phyloP scores from a whole-genome alignment of 1,140 invertebrate genomes.

The Leptinotarsa defecta region DNA sequence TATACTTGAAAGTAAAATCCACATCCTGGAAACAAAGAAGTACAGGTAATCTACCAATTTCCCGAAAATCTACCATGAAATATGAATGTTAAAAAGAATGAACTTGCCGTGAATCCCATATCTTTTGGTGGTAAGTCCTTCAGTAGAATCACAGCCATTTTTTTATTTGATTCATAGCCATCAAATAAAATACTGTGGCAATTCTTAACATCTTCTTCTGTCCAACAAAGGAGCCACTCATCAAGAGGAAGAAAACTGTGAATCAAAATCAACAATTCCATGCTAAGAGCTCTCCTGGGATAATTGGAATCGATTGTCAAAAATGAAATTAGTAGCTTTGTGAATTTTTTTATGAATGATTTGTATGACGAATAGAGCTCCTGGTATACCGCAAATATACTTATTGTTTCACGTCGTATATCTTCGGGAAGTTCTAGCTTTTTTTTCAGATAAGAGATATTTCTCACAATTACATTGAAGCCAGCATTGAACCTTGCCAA shows the following conservation, averaged over 20 bases:
- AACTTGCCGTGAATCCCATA: constrained; percentile 43
- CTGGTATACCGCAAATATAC: constrained; percentile 32
- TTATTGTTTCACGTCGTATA: not conserved
- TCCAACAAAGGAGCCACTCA: constrained; percentile 41
- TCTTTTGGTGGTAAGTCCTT: constrained; percentile 39
- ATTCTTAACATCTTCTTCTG: constrained; percentile 44
- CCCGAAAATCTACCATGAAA: no score
- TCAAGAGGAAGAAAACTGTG: constrained; percentile 28
- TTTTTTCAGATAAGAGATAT: constrained; percentile 32
- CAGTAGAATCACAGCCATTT: constrained; percentile 42
- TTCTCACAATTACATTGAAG: constrained; percentile 37
- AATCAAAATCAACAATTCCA: constrained; percentile 41
- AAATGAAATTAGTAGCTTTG: constrained; percentile 34
- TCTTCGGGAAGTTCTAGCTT: constrained; percentile 12
- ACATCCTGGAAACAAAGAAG: constrained; percentile 50
- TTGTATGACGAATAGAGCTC: constrained; percentile 39
- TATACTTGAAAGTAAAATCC: constrained; percentile 54
- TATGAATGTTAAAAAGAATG: no score
- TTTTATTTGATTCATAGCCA: constrained; percentile 46
- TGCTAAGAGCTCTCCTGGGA: constrained; percentile 34
- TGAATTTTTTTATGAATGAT: constrained; percentile 39
- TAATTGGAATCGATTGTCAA: constrained; percentile 43
- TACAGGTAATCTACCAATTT: not conserved
- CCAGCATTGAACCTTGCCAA: constrained; percentile 47
- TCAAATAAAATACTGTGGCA: constrained; percentile 45